Percentiles rank a stretch among this genome's conserved stretches.
Evolutionary conservation across 2,113 vertebrate species (phyloP).

Genomic region (Lichenostomus cassidix): DNA sequence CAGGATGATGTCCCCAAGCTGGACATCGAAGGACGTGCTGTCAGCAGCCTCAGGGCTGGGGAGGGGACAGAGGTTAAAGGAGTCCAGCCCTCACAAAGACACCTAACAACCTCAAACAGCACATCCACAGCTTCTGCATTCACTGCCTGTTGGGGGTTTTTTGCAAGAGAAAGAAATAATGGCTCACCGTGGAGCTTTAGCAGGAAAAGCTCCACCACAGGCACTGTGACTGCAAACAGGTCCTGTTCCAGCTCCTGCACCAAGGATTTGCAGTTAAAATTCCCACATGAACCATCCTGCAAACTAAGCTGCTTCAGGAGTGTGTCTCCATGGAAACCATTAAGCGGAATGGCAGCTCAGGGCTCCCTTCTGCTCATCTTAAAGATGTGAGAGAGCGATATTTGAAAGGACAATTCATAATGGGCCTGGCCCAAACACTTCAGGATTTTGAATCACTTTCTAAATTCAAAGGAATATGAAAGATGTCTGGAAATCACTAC

Average conservation of each 20-base stretch:
- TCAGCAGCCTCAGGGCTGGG: slow-evolving; percentile 93
- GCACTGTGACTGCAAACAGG: neutral
- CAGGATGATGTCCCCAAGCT: slow-evolving; percentile 97
- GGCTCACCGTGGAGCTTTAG: neutral
- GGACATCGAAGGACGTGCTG: slow-evolving; percentile 95
- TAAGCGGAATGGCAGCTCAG: neutral
- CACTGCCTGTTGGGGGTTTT: accelerated
- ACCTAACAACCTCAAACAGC: neutral
- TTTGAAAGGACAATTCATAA: neutral
- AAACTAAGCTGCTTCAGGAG: neutral
- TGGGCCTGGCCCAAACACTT: neutral
- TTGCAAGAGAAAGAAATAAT: neutral
- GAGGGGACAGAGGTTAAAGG: neutral
- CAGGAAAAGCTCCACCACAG: neutral
- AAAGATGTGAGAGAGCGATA: neutral
- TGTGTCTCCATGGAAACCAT: slow-evolving; percentile 24
- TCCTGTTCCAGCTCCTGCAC: neutral
- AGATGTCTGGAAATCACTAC: neutral
- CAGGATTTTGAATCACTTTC: neutral
- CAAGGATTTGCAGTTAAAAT: neutral
- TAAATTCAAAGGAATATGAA: neutral
- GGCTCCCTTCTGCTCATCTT: neutral
- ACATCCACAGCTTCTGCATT: neutral
- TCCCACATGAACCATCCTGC: slow-evolving; percentile 9
- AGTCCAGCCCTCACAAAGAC: neutral